Evolutionary conservation across 2,888 invertebrate genomes (phyloP), one percentile per base, ranked within the genome.

Genomic region (Zelleria hepariella): DNA sequence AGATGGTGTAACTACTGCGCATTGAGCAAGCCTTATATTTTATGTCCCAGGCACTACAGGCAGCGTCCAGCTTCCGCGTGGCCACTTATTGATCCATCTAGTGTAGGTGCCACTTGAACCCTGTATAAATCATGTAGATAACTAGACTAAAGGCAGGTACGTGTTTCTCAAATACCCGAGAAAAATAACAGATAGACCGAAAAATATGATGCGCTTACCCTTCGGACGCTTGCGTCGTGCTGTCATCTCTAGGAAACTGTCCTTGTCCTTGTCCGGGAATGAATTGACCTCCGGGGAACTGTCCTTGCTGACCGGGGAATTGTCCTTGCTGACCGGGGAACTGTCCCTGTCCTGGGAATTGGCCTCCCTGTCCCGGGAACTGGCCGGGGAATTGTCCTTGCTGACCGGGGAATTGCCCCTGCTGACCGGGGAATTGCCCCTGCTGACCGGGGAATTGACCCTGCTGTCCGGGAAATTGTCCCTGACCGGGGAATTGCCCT

Each of bases 401-500:
- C 24, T n/a, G 20, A 20, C 20, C 20, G 20, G 63, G 60, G 56
- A 52, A 57, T 32, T 51, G 52, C 3, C 47, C 53, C 10, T 51
- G 51, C 42, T 60, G 58, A 2, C 25, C 20, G 0, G 59, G 59
- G 49, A 55, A 55, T 20, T 55, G 55, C 2, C 55, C 55, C 23
- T 55, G 55, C 27, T n/a, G n/a, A n/a, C 27, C 27, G 18, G 58
- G 58, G n/a, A 58, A 51, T 21, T 58, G 58, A 5, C 47, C 47
- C 23, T 53, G 42, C 8, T 59, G 61, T 7, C 57, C 60, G 23
- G 62, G 61, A 51, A 60, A 58, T 21, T 61, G 62, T 10, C 60
- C 60, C 58, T 64, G 63, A 18, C 61, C 59, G 0, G 61, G 63
- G 27, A 60, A 58, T 25, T 64, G 65, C 42, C 59, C 63, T 0